phyloP scores from a whole-genome alignment of 2,888 invertebrate genomes.

The Noctua janthina region DNA sequence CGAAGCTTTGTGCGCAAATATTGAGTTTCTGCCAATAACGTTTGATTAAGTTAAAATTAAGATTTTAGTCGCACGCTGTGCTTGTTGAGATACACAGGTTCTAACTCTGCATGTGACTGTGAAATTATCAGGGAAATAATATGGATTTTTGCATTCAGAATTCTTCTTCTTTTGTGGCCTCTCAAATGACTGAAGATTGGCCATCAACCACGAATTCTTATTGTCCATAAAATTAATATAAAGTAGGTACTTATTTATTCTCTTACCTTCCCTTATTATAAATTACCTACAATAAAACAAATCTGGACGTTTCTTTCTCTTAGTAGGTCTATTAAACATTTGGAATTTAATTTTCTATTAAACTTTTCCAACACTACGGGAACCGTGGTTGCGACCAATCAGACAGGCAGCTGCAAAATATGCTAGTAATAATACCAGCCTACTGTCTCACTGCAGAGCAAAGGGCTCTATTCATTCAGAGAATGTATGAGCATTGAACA shows the following conservation, averaged over 20 bases:
- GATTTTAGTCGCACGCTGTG: neutral
- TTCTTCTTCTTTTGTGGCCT: neutral
- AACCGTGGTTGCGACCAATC: neutral
- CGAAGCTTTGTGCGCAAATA: slow-evolving; percentile 7
- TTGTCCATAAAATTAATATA: neutral
- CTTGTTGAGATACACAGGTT: neutral
- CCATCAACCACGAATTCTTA: neutral
- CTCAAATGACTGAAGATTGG: neutral
- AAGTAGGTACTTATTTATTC: neutral
- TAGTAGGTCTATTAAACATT: neutral
- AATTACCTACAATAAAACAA: neutral
- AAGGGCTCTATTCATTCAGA: neutral
- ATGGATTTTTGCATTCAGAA: neutral
- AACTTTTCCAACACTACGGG: neutral
- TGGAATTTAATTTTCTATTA: neutral
- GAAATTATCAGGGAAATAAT: neutral
- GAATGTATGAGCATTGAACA: neutral
- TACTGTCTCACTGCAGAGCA: neutral
- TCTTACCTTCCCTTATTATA: neutral
- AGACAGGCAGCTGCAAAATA: neutral
- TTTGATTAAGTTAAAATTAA: slow-evolving; percentile 5
- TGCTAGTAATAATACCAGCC: neutral
- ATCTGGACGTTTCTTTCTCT: neutral
- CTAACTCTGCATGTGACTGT: neutral
- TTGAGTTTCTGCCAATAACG: slow-evolving; percentile 23